A percentile compares a stretch with the other conserved stretches of the same genome.
Conservation (phyloP, 1,140 invertebrate species). For the Apis florea region DNA sequence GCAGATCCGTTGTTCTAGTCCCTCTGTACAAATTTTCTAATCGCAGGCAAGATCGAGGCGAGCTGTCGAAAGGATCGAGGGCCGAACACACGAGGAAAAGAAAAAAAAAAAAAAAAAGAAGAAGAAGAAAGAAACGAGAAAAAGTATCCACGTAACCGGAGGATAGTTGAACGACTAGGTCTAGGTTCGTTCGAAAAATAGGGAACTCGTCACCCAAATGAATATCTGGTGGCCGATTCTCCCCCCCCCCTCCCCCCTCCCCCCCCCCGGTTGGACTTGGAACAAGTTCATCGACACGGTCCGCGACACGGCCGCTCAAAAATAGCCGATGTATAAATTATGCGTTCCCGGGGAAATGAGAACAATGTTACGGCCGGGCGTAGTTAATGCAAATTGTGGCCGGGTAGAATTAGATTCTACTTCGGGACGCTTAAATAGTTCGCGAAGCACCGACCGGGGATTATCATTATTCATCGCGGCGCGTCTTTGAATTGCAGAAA, state of each 20-base stretch:
- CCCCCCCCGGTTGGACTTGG: slow-evolving; percentile 46
- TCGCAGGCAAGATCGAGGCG: too few relatives aligned
- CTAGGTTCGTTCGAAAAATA: not conserved
- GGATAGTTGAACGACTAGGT: not conserved
- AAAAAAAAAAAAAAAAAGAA: not conserved
- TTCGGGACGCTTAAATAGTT: slow-evolving; percentile 46
- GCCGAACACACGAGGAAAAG: too few relatives aligned
- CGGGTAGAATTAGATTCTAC: slow-evolving; percentile 47
- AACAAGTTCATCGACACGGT: slow-evolving; percentile 54
- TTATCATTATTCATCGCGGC: slow-evolving; percentile 49
- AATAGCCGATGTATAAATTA: slow-evolving; percentile 54
- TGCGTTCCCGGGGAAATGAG: slow-evolving; percentile 47
- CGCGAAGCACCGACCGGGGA: slow-evolving; percentile 31
- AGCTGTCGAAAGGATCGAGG: too few relatives aligned
- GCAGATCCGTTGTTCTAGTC: too few relatives aligned
- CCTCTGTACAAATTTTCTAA: too few relatives aligned
- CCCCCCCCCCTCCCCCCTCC: too few relatives aligned
- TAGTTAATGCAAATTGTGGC: slow-evolving; percentile 49
- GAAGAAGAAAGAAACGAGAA: not conserved
- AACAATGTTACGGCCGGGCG: slow-evolving; percentile 41
- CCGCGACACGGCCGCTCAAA: slow-evolving; percentile 44
- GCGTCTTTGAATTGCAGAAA: slow-evolving; percentile 40
- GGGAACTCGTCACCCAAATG: slow-evolving; percentile 31
- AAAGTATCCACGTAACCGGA: not conserved
- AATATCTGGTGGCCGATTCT: slow-evolving; percentile 37